phyloP scores from a whole-genome alignment of 2,797 vertebrate species.

The Sylvia borin region DNA sequence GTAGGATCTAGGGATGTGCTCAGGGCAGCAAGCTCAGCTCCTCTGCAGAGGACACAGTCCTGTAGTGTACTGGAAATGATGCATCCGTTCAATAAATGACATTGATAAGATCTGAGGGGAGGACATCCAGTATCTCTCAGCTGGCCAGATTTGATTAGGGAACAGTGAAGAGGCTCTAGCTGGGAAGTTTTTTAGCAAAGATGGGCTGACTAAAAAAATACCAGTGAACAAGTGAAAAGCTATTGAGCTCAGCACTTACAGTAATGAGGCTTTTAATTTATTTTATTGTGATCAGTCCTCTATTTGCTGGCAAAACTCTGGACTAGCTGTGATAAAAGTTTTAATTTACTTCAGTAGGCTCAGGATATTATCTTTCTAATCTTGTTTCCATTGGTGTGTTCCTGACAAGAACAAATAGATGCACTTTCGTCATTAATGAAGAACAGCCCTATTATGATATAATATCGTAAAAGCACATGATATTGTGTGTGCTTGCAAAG shows the following conservation, averaged over 20 bases:
- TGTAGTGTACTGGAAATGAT: not conserved
- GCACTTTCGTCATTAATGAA: not conserved
- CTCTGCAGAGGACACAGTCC: not conserved
- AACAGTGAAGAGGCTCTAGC: not conserved
- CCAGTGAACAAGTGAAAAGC: not conserved
- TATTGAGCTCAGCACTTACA: not conserved
- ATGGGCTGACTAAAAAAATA: not conserved
- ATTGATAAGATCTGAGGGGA: not conserved
- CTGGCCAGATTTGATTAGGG: not conserved
- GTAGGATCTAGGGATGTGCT: no score
- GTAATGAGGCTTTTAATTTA: not conserved
- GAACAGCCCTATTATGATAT: not conserved
- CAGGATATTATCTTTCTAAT: not conserved
- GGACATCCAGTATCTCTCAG: not conserved
- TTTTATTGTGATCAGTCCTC: not conserved
- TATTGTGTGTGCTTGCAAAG: not conserved
- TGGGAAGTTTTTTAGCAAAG: not conserved
- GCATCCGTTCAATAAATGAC: not conserved
- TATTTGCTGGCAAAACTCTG: not conserved
- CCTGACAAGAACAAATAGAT: not conserved
- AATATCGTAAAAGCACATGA: not conserved
- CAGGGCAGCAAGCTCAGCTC: fast-evolving
- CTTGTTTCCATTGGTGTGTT: not conserved
- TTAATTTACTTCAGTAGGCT: not conserved
- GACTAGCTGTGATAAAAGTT: not conserved